Evolutionary conservation across 2,113 vertebrate genomes (phyloP).

Genomic region (Tychaedon coryphoeus): DNA sequence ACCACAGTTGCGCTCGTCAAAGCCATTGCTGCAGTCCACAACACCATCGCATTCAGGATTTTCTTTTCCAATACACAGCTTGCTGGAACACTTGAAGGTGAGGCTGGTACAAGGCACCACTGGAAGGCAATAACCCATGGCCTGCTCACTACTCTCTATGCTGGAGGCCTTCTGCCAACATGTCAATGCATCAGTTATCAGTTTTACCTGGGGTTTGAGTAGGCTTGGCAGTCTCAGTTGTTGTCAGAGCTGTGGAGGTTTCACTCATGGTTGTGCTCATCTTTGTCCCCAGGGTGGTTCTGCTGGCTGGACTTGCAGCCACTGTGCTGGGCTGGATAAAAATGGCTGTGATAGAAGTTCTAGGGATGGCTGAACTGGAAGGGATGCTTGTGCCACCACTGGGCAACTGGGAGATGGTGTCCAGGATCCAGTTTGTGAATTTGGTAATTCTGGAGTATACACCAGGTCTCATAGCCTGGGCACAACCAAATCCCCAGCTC

Average conservation of each 20-base stretch:
- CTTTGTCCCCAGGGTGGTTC: not conserved
- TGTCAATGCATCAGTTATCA: accelerated
- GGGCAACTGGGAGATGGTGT: constrained; percentile 33
- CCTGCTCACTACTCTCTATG: not conserved
- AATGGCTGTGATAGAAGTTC: not conserved
- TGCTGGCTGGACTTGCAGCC: not conserved
- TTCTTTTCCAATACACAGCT: constrained; percentile 80
- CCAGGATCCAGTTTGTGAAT: constrained; percentile 86
- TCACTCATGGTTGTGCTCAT: not conserved
- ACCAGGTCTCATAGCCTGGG: constrained; percentile 84
- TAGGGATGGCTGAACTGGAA: not conserved
- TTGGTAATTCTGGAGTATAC: constrained; percentile 86
- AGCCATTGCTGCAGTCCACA: constrained; percentile 79
- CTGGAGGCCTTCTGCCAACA: not conserved
- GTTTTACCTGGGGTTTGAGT: constrained; percentile 67
- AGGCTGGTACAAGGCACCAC: constrained; percentile 76
- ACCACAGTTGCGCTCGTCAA: constrained; percentile 83
- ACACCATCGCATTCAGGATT: constrained; percentile 87
- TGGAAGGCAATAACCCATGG: not conserved
- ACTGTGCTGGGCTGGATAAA: not conserved
- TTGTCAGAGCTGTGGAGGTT: not conserved
- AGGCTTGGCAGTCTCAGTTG: not conserved
- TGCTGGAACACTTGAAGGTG: constrained; percentile 80
- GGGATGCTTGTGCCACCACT: not conserved
- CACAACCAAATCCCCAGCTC: constrained; percentile 94